Evolutionary conservation across 92 coral and sea anemone species (phyloP).

Genomic region (Anthopleura xanthogrammica): DNA sequence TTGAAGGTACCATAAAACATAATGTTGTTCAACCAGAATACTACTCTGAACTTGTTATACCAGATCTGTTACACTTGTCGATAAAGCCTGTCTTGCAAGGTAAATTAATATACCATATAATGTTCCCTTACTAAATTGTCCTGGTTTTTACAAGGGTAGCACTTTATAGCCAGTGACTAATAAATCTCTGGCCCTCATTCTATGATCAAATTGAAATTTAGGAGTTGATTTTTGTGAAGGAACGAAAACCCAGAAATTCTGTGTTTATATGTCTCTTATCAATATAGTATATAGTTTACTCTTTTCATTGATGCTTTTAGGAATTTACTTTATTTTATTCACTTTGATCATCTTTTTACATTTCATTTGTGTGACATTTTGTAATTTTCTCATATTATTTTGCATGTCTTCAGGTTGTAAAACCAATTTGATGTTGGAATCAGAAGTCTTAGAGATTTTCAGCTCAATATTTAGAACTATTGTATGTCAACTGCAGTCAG

Average conservation of each 20-base stretch:
- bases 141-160: too few species aligned
- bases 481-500: slow-evolving; percentile 5
- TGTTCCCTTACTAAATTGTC: too few species aligned
- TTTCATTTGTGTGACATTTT: background rate
- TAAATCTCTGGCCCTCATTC: too few species aligned
- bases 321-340: background rate
- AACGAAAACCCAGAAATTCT: too few species aligned
- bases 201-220: too few species aligned
- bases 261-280: too few species aligned
- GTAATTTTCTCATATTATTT: background rate
- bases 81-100: slow-evolving; percentile 28
- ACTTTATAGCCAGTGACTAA: too few species aligned
- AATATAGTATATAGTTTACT: too few species aligned
- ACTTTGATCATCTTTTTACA: background rate
- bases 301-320: too few species aligned
- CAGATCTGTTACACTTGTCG: slow-evolving; percentile 13
- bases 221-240: too few species aligned
- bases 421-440: slow-evolving; percentile 8
- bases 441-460: slow-evolving; percentile 10
- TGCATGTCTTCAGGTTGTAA: background rate
- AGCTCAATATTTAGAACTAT: slow-evolving; percentile 24
- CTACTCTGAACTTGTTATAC: slow-evolving; percentile 10
- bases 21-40: slow-evolving; percentile 19
- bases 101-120: background rate
- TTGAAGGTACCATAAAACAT: slow-evolving; percentile 25